Evolutionary conservation across 2,888 invertebrate genomes (phyloP), one percentile per base, ranked within the genome.

Genomic region (Drosophila robusta): DNA sequence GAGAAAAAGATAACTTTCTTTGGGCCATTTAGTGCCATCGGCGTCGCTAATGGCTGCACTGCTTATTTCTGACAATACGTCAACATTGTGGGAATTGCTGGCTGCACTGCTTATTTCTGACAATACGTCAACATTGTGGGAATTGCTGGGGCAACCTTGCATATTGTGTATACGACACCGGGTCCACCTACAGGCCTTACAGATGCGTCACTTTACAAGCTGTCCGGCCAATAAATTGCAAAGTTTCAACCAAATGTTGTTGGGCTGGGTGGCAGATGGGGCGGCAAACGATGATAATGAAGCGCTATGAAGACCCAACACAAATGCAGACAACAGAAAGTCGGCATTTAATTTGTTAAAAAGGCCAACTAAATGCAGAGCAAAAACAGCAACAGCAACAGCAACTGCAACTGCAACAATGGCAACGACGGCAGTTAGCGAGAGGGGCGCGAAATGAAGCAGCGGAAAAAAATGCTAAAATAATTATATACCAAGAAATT

Each of bases 341-440:
- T 84, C 87, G 87, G 76, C 90, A 90, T 90, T 90, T 90, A 90
- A 91, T 90, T 90, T 91, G 90, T 89, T 90, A 87, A 90, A 91
- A 90, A 88, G 90, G 78, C 75, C 82, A 87, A 89, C 87, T 76
- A 73, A 83, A 72, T 77, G 72, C 61, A 68, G 56, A 49, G 73
- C 57, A 55, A 51, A 62, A 60, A 60, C 58, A 44, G 54, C 69
- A 60, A 60, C 58, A 44, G 54, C n/a, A 60, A 60, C 58, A 44
- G 54, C 69, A 70, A 83, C 73, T 79, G 66, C 58, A 66, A 73
- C 68, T 65, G 68, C 67, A 65, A 71, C 73, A 71, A 62, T 62
- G 47, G 51, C 50, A 58, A 51, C 44, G 55, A 47, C 18, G 46
- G 8, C 32, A 32, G 32, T 29, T 29, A 29, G 26, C 26, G 26